Evolutionary conservation across 2,888 invertebrate species (phyloP), one percentile per base, ranked within the genome.

Genomic region (Hirtodrosophila histrioides): DNA sequence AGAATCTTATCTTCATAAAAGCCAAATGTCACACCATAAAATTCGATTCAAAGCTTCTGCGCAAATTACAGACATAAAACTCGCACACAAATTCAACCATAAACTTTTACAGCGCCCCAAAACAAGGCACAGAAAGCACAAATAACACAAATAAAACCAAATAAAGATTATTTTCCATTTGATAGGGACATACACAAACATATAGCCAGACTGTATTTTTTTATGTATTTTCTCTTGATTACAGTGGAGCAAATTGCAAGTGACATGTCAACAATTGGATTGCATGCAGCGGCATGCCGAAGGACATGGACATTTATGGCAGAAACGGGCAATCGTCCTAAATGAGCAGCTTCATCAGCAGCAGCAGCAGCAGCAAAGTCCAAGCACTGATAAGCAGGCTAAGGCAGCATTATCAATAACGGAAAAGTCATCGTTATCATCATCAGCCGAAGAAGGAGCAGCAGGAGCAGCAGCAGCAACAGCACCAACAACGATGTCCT

Each of bases 181-280:
- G 77, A 68, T 49, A 54, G 33, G 23, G 24, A 40, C 24, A 56
- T 7, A 54, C 24, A 40, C 5, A 39, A 10, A 36, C 31, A 57
- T 48, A 23, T 56, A 7, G 35, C 7, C 27, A 35, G 24, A 36
- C 49, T 66, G 60, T 27, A 4, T 64, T 62, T 68, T 66, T 69
- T 68, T 67, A 67, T 74, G 70, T 66, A 69, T 87, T 71, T 70
- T 60, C 62, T 62, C 57, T 75, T 76, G 65, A 78, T 78, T 78
- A 69, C 76, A 91, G 91, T 91, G 91, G 89, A 90, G 90, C 77
- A 90, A 91, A 88, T 89, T 92, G 80, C 89, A 90, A 84, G 86
- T 89, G 81, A 90, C 90, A 72, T 90, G 91, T 71, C 91, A 91
- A 86, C 91, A 92, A 89, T 89, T 91, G 81, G 89, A 91, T 86